phyloP scores from a whole-genome alignment of 2,888 invertebrate species.

The Lobophora halterata region DNA sequence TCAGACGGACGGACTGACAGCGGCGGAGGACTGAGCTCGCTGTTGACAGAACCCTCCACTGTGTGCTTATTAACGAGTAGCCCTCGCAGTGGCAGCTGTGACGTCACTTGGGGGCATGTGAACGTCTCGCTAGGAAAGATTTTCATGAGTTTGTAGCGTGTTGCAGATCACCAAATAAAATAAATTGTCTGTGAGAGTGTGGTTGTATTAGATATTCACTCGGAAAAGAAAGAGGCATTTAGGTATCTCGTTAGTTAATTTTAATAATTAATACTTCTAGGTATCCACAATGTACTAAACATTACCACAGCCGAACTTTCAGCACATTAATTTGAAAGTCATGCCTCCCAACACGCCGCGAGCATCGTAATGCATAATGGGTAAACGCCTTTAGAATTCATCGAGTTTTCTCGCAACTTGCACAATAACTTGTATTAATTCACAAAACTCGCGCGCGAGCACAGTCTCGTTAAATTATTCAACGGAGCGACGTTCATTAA shows the following conservation, averaged over 20 bases:
- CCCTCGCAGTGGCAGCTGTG: conserved; percentile 2
- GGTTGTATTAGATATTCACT: no score
- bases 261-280: not conserved
- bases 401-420: conserved; percentile 18
- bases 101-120: not conserved
- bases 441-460: conserved; percentile 15
- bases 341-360: not conserved
- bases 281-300: not conserved
- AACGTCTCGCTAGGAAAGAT: not conserved
- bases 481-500: conserved; percentile 38
- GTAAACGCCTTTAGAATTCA: conserved; percentile 12
- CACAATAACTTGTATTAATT: conserved; percentile 26
- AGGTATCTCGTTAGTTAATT: no score
- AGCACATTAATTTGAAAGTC: not conserved
- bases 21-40: conserved; percentile 9
- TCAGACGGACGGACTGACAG: conserved; percentile 8
- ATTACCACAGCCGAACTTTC: not conserved
- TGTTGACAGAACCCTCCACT: conserved; percentile 31
- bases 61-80: conserved; percentile 21
- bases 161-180: no score
- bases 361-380: conserved; percentile 13
- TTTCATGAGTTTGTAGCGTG: not conserved
- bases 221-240: no score
- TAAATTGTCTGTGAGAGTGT: no score
- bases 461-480: conserved; percentile 40